Evolutionary conservation across 92 coral and sea anemone genomes (phyloP), one percentile per base, ranked within the genome.

Genomic region (Epizoanthus stellaris): DNA sequence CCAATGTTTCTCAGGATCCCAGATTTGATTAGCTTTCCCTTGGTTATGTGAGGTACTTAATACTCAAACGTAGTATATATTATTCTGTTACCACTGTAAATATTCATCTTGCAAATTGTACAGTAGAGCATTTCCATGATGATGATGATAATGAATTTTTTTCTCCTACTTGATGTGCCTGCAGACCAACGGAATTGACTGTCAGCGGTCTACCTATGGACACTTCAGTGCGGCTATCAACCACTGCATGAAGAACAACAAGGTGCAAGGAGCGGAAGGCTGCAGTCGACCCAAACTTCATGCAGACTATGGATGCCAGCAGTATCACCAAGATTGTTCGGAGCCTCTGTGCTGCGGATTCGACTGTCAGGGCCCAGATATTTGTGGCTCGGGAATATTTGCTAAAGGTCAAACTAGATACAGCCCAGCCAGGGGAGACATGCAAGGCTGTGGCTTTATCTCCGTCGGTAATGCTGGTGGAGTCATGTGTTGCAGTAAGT

Each of bases 311-410:
- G 98, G 98, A 0, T 94, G 98, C 53, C 83, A 87, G 17, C 90
- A 85, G 38, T 94, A 94, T 76, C 98, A 94, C 63, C 80, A 87
- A 65, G 72, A 70, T 10, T 94, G 98, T 47, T 94, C 98, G 25
- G 98, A 90, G 53, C 98, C 98, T 6, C 88, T 94, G 47, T 94
- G 98, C 76, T 94, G 98, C 70, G 98, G 98, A 13, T 36, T 80
- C 17, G 42, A 79, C 3, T 94, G 98, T 68, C 76, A 76, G 25
- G 98, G 98, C 3, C 95, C 95, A 59, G 98, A 94, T 67, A 59
- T 85, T 10, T 94, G 98, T 69, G 94, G 88, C 39, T 94, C 98
- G 43, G 95, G 98, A 87, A 80, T 79, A 15, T 79, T 79, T 63
- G 19, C 59, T 20, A 79, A 79, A 2, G 83, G 83, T 39, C 83